These are phyloP conservation scores for Urophycis tenuis DNA, from an alignment of 2,797 vertebrate species.

Conservation along the genomic window DNA sequence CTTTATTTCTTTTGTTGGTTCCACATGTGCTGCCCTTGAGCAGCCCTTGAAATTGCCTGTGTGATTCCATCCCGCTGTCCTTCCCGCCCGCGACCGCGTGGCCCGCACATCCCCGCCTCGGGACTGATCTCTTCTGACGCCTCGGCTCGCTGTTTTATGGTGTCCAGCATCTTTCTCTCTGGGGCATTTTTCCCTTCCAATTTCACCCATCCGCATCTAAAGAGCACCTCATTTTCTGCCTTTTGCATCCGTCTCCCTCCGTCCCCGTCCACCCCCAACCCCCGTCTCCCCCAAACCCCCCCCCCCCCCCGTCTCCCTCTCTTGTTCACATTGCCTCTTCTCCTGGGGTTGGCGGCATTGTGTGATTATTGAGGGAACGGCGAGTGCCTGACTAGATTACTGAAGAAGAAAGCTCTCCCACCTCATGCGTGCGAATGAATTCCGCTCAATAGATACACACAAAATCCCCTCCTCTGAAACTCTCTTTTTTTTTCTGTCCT, in stretches of 20 bases:
- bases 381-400: background rate
- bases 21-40: conserved; percentile 20
- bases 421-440: background rate
- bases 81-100: background rate
- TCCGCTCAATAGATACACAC: background rate
- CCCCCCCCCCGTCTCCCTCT: background rate
- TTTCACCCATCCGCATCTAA: background rate
- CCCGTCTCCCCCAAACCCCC: background rate
- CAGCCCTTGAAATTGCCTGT: conserved; percentile 15
- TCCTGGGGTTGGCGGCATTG: background rate
- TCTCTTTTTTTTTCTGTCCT: too few species aligned
- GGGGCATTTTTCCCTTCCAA: background rate
- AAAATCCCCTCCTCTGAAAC: background rate
- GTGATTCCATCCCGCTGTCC: background rate
- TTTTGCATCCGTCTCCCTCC: background rate
- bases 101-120: background rate
- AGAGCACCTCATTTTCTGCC: background rate
- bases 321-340: background rate
- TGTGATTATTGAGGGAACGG: background rate
- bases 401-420: background rate
- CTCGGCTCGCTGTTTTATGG: background rate
- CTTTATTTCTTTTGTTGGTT: conserved; percentile 5
- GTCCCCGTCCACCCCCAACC: background rate
- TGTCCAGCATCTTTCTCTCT: background rate
- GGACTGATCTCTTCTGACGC: background rate